Conservation (phyloP, 2,113 vertebrate genomes). For the Nyctibius bracteatus region DNA sequence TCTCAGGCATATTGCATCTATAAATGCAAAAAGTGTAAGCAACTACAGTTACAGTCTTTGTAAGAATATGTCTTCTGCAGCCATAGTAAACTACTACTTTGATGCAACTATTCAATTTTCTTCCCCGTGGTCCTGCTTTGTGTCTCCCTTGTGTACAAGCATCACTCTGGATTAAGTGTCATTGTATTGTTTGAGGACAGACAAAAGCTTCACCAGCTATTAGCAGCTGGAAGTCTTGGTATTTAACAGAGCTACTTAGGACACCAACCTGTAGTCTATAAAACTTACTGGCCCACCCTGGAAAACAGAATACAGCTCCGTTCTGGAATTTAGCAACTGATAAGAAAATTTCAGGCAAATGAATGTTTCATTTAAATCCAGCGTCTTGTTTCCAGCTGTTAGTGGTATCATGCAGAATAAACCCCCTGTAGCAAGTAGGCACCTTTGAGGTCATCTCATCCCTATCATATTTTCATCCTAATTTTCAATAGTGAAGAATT, state of each 20-base stretch:
- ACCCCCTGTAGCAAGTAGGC: accelerated
- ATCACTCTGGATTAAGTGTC: background rate
- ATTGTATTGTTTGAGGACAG: background rate
- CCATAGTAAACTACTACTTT: background rate
- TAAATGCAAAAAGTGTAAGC: background rate
- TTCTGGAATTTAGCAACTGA: background rate
- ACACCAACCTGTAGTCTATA: background rate
- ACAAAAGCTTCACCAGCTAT: background rate
- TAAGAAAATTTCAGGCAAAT: background rate
- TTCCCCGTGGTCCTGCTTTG: background rate
- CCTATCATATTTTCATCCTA: background rate
- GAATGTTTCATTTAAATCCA: background rate
- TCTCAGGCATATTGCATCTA: background rate
- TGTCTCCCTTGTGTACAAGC: background rate
- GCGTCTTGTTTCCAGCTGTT: background rate
- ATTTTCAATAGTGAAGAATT: background rate
- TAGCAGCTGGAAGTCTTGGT: background rate
- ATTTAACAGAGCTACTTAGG: background rate
- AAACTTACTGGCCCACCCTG: background rate
- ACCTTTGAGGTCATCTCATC: background rate
- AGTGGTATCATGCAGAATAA: background rate
- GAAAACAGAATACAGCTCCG: background rate
- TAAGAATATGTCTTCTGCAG: background rate
- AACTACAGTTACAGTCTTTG: background rate
- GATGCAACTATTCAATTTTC: background rate